Conservation (phyloP, 2,113 vertebrate species). For the Bothrops jararaca region DNA sequence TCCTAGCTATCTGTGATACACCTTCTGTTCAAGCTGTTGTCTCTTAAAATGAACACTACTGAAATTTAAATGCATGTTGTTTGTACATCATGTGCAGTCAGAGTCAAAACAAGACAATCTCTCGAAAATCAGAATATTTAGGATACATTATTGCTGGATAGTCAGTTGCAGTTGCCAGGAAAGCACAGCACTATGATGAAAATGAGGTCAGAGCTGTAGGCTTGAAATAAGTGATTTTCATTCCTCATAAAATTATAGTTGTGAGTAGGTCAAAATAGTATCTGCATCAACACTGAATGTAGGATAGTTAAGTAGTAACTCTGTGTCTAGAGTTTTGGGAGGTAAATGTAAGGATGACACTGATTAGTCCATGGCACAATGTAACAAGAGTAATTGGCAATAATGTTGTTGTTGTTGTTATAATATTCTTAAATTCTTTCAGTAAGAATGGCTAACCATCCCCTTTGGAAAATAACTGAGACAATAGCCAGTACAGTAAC, state of each 20-base stretch:
- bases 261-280: neutral
- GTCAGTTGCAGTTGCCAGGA: neutral
- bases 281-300: neutral
- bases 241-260: neutral
- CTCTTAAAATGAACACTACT: neutral
- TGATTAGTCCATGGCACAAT: neutral
- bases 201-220: neutral
- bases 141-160: neutral
- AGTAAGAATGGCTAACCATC: neutral
- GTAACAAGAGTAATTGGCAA: neutral
- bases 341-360: neutral
- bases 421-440: neutral
- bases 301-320: neutral
- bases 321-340: neutral
- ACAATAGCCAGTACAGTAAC: neutral
- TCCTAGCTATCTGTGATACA: neutral
- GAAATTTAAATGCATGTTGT: neutral
- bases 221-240: neutral
- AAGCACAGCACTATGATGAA: neutral
- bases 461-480: neutral
- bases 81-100: neutral
- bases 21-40: neutral
- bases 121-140: neutral
- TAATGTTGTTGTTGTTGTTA: neutral
- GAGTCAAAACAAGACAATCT: neutral